Evolutionary conservation across 2,797 vertebrate genomes (phyloP).

Genomic region (Picus viridis): DNA sequence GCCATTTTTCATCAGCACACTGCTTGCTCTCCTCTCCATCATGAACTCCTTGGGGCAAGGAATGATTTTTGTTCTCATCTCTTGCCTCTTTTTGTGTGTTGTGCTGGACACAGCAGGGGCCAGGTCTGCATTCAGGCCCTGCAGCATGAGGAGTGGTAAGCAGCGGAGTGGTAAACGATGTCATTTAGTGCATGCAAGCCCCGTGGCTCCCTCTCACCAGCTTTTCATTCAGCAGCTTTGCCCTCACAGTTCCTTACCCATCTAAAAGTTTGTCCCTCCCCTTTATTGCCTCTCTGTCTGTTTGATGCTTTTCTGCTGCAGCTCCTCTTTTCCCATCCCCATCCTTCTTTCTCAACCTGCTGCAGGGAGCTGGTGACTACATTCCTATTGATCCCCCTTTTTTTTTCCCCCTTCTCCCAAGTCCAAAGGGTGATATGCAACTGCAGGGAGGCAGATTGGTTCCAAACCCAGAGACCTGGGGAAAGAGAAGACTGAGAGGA

Average conservation of each 20-base stretch:
- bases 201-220: not conserved
- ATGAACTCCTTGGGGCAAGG: not conserved
- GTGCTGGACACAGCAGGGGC: not conserved
- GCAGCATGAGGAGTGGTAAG: conserved; percentile 3
- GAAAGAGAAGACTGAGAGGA: too few relatives aligned
- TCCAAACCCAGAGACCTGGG: not conserved
- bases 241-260: not conserved
- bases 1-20: not conserved
- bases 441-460: not conserved
- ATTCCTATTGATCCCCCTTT: not conserved
- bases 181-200: not conserved
- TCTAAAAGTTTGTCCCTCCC: not conserved
- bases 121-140: conserved; percentile 8
- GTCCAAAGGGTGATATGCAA: not conserved
- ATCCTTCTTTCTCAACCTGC: not conserved
- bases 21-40: not conserved
- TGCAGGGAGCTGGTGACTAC: not conserved
- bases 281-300: not conserved
- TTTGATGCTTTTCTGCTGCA: not conserved
- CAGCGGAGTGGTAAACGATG: conserved; percentile 20
- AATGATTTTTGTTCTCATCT: not conserved
- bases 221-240: not conserved
- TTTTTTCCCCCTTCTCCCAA: too few relatives aligned
- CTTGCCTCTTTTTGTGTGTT: not conserved
- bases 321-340: not conserved